Evolutionary conservation across 2,797 vertebrate species (phyloP).

Genomic region (Hirundo rustica): DNA sequence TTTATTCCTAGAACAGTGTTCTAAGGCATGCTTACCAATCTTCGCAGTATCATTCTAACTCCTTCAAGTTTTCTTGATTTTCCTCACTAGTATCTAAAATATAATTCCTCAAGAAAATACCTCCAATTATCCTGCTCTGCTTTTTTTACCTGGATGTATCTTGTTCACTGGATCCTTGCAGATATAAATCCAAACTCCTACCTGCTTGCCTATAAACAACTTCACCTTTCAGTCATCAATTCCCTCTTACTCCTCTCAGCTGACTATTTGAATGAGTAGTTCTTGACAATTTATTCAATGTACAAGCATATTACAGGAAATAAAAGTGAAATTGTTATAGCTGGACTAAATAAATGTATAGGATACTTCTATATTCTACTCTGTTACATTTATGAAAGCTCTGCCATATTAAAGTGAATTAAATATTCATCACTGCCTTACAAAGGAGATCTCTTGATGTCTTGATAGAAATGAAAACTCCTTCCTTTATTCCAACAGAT

Average conservation of each 20-base stretch:
- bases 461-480: constrained; percentile 4
- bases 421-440: neutral
- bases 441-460: neutral
- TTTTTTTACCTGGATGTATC: neutral
- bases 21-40: neutral
- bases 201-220: neutral
- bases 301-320: neutral
- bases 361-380: neutral
- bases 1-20: neutral
- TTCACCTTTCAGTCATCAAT: neutral
- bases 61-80: neutral
- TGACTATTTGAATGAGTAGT: too few species aligned
- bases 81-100: neutral
- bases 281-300: neutral
- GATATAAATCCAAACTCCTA: neutral
- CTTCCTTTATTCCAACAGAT: constrained; percentile 36
- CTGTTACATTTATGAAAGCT: neutral
- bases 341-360: neutral
- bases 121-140: neutral
- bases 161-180: neutral
- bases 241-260: neutral
- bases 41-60: neutral
- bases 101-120: neutral
- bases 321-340: neutral
- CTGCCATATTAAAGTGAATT: neutral